Percentiles rank a stretch among this genome's conserved stretches.
Evolutionary conservation across 2,888 invertebrate genomes (phyloP).

Genomic region (Volucella zonaria): DNA sequence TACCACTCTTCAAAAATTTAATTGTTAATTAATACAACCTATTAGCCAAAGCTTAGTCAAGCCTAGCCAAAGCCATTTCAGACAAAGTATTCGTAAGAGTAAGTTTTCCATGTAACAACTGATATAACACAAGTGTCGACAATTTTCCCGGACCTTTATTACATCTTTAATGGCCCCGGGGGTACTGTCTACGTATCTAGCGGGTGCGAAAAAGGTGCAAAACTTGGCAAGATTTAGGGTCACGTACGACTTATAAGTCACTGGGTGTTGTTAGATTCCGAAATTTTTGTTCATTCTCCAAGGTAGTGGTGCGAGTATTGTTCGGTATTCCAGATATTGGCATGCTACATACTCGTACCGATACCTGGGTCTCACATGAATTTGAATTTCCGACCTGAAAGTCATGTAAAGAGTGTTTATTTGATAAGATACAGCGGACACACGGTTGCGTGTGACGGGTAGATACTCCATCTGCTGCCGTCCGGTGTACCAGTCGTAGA

Average conservation of each 20-base stretch:
- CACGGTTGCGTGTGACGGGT: neutral
- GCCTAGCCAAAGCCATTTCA: neutral
- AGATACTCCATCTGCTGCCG: neutral
- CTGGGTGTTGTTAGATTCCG: constrained; percentile 71
- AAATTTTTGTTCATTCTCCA: constrained; percentile 67
- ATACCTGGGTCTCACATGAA: neutral
- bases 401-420: constrained; percentile 22
- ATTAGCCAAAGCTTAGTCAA: constrained; percentile 16
- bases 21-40: constrained; percentile 33
- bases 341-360: constrained; percentile 1
- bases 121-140: constrained; percentile 56
- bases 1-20: constrained; percentile 12
- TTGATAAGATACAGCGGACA: constrained; percentile 32
- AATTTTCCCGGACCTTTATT: constrained; percentile 37
- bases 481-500: too few relatives aligned
- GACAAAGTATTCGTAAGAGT: constrained; percentile 13
- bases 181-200: constrained; percentile 7
- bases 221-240: constrained; percentile 61
- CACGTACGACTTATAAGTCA: constrained; percentile 68
- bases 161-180: constrained; percentile 26
- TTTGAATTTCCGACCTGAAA: constrained; percentile 55
- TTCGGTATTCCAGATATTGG: constrained; percentile 29
- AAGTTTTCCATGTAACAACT: constrained; percentile 54
- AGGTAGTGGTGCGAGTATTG: neutral
- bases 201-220: constrained; percentile 54